Conservation (phyloP, 2,888 invertebrate species). For the Eupithecia tripunctaria region DNA sequence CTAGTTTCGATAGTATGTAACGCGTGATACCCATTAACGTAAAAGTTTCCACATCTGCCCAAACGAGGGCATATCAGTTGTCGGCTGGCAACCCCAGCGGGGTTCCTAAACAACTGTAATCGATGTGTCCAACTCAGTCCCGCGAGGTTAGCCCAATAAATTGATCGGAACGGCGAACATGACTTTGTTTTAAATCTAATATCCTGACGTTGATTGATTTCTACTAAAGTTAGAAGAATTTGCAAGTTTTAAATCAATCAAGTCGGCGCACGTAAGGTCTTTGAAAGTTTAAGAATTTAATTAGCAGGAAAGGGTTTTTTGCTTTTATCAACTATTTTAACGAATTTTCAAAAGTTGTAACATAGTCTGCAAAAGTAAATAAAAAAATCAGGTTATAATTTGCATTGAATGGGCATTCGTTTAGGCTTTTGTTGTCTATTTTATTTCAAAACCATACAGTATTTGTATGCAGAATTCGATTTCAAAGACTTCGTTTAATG, state of each 20-base stretch:
- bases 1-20: background rate
- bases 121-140: conserved; percentile 52
- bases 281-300: background rate
- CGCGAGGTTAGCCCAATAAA: conserved; percentile 50
- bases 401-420: too few relatives aligned
- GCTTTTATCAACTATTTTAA: background rate
- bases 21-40: conserved; percentile 10
- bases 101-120: conserved; percentile 54
- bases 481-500: background rate
- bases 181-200: conserved; percentile 24
- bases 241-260: background rate
- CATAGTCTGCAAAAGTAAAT: background rate
- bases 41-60: conserved; percentile 16
- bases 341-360: background rate
- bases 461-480: too few relatives aligned
- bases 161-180: conserved; percentile 47
- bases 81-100: conserved; percentile 28
- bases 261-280: conserved; percentile 21
- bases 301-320: background rate
- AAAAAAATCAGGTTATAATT: too few relatives aligned
- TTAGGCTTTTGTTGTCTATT: too few relatives aligned
- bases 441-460: too few relatives aligned
- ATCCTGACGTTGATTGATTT: conserved; percentile 19
- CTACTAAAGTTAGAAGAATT: background rate
- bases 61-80: conserved; percentile 36